Evolutionary conservation across 2,113 vertebrate species (phyloP), one percentile per base, ranked within the genome.

Genomic region (Baryphthengus martii): DNA sequence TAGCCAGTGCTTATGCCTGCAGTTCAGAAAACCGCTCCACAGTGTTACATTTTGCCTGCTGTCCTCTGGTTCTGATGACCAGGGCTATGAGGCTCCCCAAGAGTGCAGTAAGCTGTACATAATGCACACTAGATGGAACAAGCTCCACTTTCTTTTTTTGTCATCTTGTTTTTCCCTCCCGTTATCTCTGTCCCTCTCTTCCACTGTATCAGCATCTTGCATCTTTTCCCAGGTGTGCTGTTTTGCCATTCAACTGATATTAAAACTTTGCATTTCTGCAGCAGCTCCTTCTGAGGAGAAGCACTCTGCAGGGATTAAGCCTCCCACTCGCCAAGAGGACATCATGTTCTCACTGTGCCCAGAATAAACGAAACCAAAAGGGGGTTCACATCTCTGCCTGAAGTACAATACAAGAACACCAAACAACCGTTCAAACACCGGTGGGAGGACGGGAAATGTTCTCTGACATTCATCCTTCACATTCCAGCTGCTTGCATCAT

Each of bases 301-400:
- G 76, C 44, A 61, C 68, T 93, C 66, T 89, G 49, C 56, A 90
- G 71, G 37, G 53, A 91, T 91, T 94, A 91, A 94, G 67, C 80
- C 79, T 94, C 86, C 76, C 76, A 85, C 84, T 88, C 81, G 63
- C 49, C 65, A 59, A 70, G 33, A 71, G 21, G 45, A 92, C 77
- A 55, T 53, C 62, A 79, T 1, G 1, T 84, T 82, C 88, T 88
- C 72, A 25, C 61, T 55, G 35, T 39, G 50, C 63, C 62, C 4
- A 5, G 31, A 67, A 68, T 74, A 86, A 88, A 83, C 62, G 63
- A 90, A 90, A 71, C 37, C 65, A 80, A 88, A 75, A 94, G 44
- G 31, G 68, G 65, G 25, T 89, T 96, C 68, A 52, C 35, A 11
- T 63, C 74, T 62, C 89, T 76, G 72, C 82, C 59, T 81, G 9